Conservation (phyloP, 2,888 invertebrate species). For the Entomobrya multifasciata region DNA sequence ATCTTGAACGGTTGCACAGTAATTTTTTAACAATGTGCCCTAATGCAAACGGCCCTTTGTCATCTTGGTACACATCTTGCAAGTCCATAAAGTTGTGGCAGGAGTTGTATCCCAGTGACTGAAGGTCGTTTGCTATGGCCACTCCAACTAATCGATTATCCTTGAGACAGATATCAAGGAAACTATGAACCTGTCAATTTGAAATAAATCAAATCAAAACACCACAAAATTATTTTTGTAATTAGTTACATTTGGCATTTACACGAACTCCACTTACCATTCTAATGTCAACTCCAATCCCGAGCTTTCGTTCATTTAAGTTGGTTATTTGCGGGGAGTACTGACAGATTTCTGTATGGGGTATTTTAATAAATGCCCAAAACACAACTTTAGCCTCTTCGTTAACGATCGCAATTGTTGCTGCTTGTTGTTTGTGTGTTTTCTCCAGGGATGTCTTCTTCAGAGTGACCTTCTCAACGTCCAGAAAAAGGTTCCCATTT, state of each 20-base stretch:
- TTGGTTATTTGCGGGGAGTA: slow-evolving; percentile 33
- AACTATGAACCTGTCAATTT: slow-evolving; percentile 22
- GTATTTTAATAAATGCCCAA: slow-evolving; percentile 28
- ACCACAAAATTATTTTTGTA: slow-evolving; percentile 40
- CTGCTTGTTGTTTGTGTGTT: background rate
- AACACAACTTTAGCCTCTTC: slow-evolving; percentile 13
- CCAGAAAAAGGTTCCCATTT: slow-evolving; percentile 15
- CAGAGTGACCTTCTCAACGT: slow-evolving; percentile 50
- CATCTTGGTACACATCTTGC: background rate
- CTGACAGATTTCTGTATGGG: slow-evolving; percentile 22
- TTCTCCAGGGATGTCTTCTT: background rate
- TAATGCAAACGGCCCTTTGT: background rate
- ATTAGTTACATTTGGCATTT: background rate
- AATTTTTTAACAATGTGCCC: background rate
- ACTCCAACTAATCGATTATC: slow-evolving; percentile 5
- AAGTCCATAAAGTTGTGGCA: background rate
- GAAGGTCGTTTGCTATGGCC: background rate
- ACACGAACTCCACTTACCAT: background rate
- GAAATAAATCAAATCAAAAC: no score
- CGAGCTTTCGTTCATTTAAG: background rate
- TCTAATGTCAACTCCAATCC: background rate
- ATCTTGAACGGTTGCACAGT: background rate
- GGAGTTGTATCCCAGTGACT: background rate
- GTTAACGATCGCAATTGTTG: slow-evolving; percentile 13
- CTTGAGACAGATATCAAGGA: background rate